These are phyloP conservation scores for Carassius carassius DNA, from an alignment of 2,113 vertebrate genomes.

Conservation along the genomic window DNA sequence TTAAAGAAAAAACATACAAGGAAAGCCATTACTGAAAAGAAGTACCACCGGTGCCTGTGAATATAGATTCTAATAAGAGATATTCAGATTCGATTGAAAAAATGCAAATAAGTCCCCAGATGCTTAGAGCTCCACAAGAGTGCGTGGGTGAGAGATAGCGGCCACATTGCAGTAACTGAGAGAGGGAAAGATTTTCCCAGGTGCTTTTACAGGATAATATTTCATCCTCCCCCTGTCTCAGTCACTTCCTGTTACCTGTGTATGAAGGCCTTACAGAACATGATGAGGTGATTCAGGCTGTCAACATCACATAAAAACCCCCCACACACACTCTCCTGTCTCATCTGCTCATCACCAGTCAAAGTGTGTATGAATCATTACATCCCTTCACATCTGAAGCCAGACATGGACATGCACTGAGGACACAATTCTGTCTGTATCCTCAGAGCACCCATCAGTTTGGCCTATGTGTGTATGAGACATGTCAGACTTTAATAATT, in stretches of 20 bases:
- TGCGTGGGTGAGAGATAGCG: slow-evolving; percentile 49
- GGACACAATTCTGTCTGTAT: slow-evolving; percentile 19
- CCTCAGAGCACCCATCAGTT: slow-evolving; percentile 1
- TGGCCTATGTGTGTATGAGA: not conserved
- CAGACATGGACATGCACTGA: slow-evolving; percentile 7
- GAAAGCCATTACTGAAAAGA: slow-evolving; percentile 52
- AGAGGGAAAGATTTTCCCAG: slow-evolving; percentile 24
- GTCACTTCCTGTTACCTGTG: slow-evolving; percentile 39
- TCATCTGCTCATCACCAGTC: slow-evolving; percentile 14
- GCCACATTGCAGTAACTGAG: not conserved
- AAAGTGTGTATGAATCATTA: slow-evolving; percentile 38
- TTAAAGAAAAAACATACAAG: slow-evolving; percentile 39
- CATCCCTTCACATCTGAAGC: slow-evolving; percentile 27
- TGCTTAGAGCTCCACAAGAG: slow-evolving; percentile 50
- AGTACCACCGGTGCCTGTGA: slow-evolving; percentile 59
- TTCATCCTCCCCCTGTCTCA: slow-evolving; percentile 31
- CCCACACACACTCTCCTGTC: slow-evolving; percentile 14
- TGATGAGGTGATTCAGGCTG: slow-evolving; percentile 35
- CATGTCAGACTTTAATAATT: slow-evolving; percentile 12
- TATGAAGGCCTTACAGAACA: slow-evolving; percentile 30
- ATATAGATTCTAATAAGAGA: slow-evolving; percentile 73
- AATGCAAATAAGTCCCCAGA: slow-evolving; percentile 64
- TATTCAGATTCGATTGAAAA: slow-evolving; percentile 63
- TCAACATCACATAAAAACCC: not conserved
- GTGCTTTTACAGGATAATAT: slow-evolving; percentile 8